These are phyloP conservation scores for Hirtodrosophila confusa DNA, from an alignment of 2,888 invertebrate species.

Conservation along the genomic window DNA sequence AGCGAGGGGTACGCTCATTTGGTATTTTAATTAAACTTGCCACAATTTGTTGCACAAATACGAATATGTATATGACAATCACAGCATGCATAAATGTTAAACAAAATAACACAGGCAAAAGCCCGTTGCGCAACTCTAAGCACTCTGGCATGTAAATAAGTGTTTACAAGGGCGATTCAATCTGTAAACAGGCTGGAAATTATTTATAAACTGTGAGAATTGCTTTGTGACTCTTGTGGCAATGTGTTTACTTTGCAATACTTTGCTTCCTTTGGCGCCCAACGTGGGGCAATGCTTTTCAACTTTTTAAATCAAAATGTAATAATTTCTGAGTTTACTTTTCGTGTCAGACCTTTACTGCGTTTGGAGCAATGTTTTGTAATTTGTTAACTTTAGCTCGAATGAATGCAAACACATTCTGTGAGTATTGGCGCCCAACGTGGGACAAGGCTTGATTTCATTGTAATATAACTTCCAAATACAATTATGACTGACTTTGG, in stretches of 20 bases:
- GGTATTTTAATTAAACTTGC: slow-evolving; percentile 53
- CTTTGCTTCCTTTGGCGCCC: slow-evolving; percentile 4
- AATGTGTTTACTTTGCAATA: too few relatives aligned
- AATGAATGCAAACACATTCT: too few relatives aligned
- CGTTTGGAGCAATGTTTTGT: neutral
- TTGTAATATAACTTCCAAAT: neutral
- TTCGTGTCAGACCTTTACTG: too few relatives aligned
- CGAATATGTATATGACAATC: slow-evolving; percentile 30
- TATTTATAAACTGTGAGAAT: neutral
- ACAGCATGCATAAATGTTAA: slow-evolving; percentile 33
- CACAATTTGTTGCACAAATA: slow-evolving; percentile 56
- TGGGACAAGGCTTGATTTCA: neutral
- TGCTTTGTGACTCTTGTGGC: neutral
- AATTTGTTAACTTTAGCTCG: neutral
- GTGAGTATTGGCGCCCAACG: neutral
- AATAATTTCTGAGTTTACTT: too few relatives aligned
- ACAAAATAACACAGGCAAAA: slow-evolving; percentile 9
- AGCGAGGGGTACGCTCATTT: slow-evolving; percentile 21
- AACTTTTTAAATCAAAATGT: too few relatives aligned
- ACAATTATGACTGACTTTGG: too few relatives aligned
- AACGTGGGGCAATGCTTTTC: slow-evolving; percentile 1
- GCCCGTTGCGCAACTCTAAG: neutral
- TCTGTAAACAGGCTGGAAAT: slow-evolving; percentile 1
- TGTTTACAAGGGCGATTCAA: slow-evolving; percentile 7
- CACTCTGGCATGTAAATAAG: slow-evolving; percentile 19